Base-by-base conservation (phyloP, 2,113 vertebrate species). In the Meriones unguiculatus region DNA sequence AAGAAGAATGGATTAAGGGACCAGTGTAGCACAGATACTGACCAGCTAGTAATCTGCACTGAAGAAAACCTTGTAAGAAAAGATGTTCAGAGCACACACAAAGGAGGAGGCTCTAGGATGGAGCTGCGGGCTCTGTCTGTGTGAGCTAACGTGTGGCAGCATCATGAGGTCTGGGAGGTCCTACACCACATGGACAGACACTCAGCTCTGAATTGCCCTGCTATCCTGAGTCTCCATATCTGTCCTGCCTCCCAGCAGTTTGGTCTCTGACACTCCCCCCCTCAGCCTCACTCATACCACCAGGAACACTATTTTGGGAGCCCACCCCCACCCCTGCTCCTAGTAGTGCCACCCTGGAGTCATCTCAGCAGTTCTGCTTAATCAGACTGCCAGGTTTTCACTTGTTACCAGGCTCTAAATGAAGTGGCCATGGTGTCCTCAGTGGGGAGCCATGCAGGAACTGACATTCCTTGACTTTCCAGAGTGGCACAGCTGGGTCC, bases 41-140 rank as follows among this genome's bases (percentile, higher is more conserved):
- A 32, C 41, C 17, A 75, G 76, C 12, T 20, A 22, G 9, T 41
- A 54, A 22, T 41, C 17, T 67, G 20, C 89, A 64, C 25, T 2
- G 57, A 57, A 87, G 86, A 91, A 88, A 28, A 18, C n/a, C 7
- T 22, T 59, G 32, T 13, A 50, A 46, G 28, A 50, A 65, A 82
- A 54, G 50, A 64, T 1, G 4, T 25, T 81, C 46, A 77, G 25
- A 65, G 22, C 10, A 0, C 2, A 32, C 5, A 14, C 12, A 35
- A 57, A n/a, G 5, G n/a, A 38, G 15, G 20, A 64, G 0, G 0
- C 15, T 75, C 24, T 7, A 62, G 35, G 9, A 5, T 0, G 1
- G 4, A 17, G 0, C 15, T 7, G n/a, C 65, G 4, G 75, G 22
- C 20, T 2, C 32, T 1, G 10, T 4, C 35, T 30, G 50, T 38